Evolutionary conservation across 2,888 invertebrate species (phyloP), one percentile per base, ranked within the genome.

Genomic region (Ypsolopha sequella): DNA sequence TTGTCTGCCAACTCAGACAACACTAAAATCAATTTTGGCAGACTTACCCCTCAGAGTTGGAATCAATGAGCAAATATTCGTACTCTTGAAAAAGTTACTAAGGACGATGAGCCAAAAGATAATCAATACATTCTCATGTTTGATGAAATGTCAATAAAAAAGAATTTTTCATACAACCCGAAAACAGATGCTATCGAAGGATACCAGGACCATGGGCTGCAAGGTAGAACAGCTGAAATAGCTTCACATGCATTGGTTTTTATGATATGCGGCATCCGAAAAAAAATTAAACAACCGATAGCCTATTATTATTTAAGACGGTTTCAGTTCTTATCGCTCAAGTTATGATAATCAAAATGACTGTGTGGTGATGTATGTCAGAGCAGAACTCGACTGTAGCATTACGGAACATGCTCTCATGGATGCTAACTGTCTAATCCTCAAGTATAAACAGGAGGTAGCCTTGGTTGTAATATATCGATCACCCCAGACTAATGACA

Each of bases 151-250:
- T 48, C 39, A 34, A 33, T 47, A 39, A 39, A 35, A 13, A 53
- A 53, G 36, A 44, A 53, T 51, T 14, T 51, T 6, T 7, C 48
- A 7, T 47, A 53, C 41, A 39, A 51, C 10, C 6, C n/a, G 9
- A 53, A 51, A 48, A n/a, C 13, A 14, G 53, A 53, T 34, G 9
- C 39, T 0, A 52, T 54, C 9, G 50, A 54, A 44, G 54, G 54
- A 1, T 54, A 11, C 33, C 52, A 54, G 50, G 52, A 52, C 44
- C 52, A 54, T 44, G 46, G 38, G 6, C n/a, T 6, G 7, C 51
- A 51, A 39, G 51, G 51, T 1, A 39, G 53, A 41, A 44, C 43
- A 8, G 13, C 10, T 1, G n/a, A 41, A 1, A 6, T 52, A 9
- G 52, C 50, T 7, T 9, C 51, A 36, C 36, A 54, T 39, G 52